Conservation (phyloP, 2,113 vertebrate genomes). For the Merops nubicus region DNA sequence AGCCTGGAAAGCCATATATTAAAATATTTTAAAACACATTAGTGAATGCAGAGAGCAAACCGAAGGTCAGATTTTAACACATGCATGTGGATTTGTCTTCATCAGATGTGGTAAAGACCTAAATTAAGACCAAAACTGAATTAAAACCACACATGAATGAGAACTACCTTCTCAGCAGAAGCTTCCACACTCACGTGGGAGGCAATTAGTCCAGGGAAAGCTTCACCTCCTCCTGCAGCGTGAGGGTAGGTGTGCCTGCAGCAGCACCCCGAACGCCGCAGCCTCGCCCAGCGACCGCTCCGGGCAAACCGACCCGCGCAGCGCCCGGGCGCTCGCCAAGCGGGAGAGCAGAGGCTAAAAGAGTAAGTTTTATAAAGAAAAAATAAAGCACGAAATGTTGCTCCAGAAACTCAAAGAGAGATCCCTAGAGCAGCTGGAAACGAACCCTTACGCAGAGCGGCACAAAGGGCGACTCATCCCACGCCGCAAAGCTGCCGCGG, state of each 20-base stretch:
- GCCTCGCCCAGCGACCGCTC: no score
- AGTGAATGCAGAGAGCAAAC: conserved; percentile 43
- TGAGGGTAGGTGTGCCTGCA: neutral
- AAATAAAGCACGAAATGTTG: neutral
- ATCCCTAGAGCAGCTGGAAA: neutral
- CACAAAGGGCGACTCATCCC: neutral
- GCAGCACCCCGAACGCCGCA: neutral
- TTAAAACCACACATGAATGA: neutral
- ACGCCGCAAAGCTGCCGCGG: rapidly evolving
- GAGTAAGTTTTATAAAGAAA: neutral
- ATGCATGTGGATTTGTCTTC: neutral
- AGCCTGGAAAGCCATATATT: conserved; percentile 54
- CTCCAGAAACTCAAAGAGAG: neutral
- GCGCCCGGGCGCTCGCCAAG: neutral
- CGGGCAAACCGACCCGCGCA: no score
- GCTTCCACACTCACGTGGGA: neutral
- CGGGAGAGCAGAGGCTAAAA: neutral
- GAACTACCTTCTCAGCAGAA: neutral
- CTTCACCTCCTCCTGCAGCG: neutral
- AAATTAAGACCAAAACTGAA: conserved; percentile 32
- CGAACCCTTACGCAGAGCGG: neutral
- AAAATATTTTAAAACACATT: conserved; percentile 66
- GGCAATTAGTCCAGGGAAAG: neutral
- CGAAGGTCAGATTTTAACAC: conserved; percentile 28
- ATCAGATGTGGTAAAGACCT: neutral